phyloP scores from a whole-genome alignment of 2,113 vertebrate genomes.

The Pelecanoides urinatrix region DNA sequence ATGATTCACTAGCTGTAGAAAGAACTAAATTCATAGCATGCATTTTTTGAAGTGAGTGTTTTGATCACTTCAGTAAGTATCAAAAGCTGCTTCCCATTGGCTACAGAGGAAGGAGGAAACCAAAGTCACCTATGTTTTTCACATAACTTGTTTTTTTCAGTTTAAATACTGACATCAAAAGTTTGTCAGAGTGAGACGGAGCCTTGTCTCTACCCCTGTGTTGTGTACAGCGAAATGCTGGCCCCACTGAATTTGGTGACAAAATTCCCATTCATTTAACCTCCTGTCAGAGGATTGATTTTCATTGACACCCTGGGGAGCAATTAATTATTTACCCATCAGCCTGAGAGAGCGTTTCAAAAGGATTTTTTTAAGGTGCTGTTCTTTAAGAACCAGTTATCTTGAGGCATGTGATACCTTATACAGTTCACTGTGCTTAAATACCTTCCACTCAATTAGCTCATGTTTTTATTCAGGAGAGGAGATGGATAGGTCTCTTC shows the following conservation, averaged over 20 bases:
- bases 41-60: conserved; percentile 7
- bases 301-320: neutral
- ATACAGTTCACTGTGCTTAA: conserved; percentile 14
- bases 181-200: neutral
- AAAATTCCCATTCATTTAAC: conserved; percentile 5
- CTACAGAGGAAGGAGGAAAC: neutral
- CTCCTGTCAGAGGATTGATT: neutral
- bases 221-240: neutral
- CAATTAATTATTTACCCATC: conserved; percentile 34
- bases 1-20: conserved; percentile 25
- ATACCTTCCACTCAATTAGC: conserved; percentile 39
- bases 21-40: neutral
- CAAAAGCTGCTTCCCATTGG: conserved; percentile 23
- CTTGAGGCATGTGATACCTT: conserved; percentile 6
- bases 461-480: conserved; percentile 45
- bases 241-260: neutral
- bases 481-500: conserved; percentile 48
- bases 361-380: conserved; percentile 49
- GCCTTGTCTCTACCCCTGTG: neutral
- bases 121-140: neutral
- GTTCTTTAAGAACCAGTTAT: conserved; percentile 29
- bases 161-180: neutral
- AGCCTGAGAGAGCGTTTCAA: conserved; percentile 14
- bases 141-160: neutral
- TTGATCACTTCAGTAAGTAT: conserved; percentile 7